Conservation (phyloP, 2,888 invertebrate species). For the Epirrhoe tristata region DNA sequence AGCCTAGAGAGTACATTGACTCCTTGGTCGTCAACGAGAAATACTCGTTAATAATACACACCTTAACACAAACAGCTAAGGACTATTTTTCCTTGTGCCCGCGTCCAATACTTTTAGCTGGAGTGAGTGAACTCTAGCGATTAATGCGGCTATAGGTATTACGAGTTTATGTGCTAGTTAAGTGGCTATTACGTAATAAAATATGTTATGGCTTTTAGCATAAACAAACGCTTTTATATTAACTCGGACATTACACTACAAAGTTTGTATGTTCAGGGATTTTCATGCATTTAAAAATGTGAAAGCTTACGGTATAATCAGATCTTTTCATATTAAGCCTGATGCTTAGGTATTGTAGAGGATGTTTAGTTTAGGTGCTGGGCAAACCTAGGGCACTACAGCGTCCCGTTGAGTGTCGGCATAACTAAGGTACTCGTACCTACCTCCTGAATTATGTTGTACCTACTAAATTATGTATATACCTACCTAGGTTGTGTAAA, state of each 20-base stretch:
- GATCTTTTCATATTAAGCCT: too few relatives aligned
- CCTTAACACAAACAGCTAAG: background rate
- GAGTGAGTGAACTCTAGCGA: slow-evolving; percentile 19
- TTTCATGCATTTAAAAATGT: too few relatives aligned
- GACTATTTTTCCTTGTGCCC: background rate
- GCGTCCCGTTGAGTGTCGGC: too few relatives aligned
- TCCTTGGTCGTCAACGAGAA: slow-evolving; percentile 15
- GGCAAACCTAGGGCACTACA: too few relatives aligned
- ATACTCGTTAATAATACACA: background rate
- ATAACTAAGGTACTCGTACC: too few relatives aligned
- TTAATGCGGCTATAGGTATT: slow-evolving; percentile 1
- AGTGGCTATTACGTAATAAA: slow-evolving; percentile 12
- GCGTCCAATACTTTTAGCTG: slow-evolving; percentile 3
- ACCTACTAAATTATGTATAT: too few relatives aligned
- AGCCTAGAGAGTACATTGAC: slow-evolving; percentile 20
- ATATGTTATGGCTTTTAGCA: slow-evolving; percentile 2
- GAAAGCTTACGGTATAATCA: too few relatives aligned
- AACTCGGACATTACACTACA: background rate
- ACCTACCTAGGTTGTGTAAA: too few relatives aligned
- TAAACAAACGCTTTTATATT: background rate
- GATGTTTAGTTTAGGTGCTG: too few relatives aligned
- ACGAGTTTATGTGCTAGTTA: slow-evolving; percentile 23
- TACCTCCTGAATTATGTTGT: too few relatives aligned
- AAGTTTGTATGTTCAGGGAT: background rate
- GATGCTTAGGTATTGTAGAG: too few relatives aligned